phyloP scores from a whole-genome alignment of 2,888 invertebrate genomes.

The Dinocampus coccinellae region DNA sequence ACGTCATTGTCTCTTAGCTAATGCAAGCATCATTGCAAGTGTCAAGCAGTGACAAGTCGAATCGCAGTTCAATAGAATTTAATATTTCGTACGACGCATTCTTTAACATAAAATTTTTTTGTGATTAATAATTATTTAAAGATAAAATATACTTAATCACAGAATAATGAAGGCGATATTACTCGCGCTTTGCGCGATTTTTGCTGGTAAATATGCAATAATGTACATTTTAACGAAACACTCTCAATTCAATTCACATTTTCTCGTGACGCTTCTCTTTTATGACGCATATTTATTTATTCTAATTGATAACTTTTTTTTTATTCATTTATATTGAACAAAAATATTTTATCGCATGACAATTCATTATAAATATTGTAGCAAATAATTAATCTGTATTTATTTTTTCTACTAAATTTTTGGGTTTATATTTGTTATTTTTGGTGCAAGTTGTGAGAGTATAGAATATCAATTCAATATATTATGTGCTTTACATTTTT shows the following conservation, averaged over 20 bases:
- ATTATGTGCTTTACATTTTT: not conserved
- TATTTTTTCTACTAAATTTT: no score
- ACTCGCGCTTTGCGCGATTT: conserved; percentile 68
- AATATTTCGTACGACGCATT: no score
- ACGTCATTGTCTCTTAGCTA: no score
- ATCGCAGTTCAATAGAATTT: no score
- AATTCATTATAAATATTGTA: not conserved
- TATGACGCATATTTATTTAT: not conserved
- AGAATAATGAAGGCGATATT: conserved; percentile 65
- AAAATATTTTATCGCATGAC: not conserved
- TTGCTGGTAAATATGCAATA: conserved; percentile 67
- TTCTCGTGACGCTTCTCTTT: conserved; percentile 19
- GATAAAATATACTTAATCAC: not conserved
- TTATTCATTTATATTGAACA: not conserved
- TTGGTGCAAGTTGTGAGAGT: no score
- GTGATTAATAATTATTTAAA: not conserved
- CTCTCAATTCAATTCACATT: conserved; percentile 26
- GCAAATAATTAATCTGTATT: no score
- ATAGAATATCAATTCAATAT: not conserved
- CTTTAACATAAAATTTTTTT: no score
- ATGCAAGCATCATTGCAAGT: no score
- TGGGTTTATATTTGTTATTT: no score
- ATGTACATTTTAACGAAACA: conserved; percentile 16
- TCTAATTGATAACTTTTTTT: not conserved
- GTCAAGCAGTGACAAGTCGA: no score